Evolutionary conservation across 1,140 invertebrate species (phyloP).

Genomic region (Procambarus virginalis): DNA sequence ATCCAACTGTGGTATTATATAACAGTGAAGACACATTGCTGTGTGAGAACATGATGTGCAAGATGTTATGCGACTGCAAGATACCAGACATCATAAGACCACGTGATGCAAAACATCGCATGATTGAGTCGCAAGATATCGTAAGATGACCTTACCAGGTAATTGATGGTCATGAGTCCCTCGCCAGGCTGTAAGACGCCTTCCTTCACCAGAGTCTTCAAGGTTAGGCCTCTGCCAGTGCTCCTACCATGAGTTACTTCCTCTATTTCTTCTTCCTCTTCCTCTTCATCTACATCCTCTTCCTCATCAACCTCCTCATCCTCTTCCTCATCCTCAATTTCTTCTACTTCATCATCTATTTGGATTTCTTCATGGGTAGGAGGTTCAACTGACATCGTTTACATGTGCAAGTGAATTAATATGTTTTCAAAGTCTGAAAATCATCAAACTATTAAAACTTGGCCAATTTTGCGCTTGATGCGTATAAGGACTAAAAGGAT

Average conservation of each 20-base stretch:
- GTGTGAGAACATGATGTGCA: neutral
- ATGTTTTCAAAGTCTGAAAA: conserved; percentile 54
- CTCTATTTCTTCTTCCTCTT: conserved; percentile 58
- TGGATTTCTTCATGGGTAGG: conserved; percentile 60
- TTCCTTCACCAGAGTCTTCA: conserved; percentile 87
- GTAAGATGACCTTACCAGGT: conserved; percentile 79
- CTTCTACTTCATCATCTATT: conserved; percentile 55
- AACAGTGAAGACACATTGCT: neutral
- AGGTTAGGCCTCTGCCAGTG: conserved; percentile 77
- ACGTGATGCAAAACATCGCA: neutral
- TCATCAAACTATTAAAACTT: conserved; percentile 30
- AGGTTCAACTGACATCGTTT: conserved; percentile 60
- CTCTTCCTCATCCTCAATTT: conserved; percentile 59
- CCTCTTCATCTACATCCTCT: conserved; percentile 45
- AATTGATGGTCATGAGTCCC: conserved; percentile 89
- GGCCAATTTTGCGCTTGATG: neutral
- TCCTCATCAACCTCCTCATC: conserved; percentile 49
- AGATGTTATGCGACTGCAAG: neutral
- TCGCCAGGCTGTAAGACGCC: conserved; percentile 87
- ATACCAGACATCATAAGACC: neutral
- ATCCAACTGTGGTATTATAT: neutral
- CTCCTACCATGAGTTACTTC: conserved; percentile 55
- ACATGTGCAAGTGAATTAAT: conserved; percentile 46
- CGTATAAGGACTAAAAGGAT: conserved; percentile 1
- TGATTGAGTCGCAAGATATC: conserved; percentile 4